Evolutionary conservation across 2,888 invertebrate species (phyloP), one percentile per base, ranked within the genome.

Genomic region (Imbricaverruca yamaguchii): DNA sequence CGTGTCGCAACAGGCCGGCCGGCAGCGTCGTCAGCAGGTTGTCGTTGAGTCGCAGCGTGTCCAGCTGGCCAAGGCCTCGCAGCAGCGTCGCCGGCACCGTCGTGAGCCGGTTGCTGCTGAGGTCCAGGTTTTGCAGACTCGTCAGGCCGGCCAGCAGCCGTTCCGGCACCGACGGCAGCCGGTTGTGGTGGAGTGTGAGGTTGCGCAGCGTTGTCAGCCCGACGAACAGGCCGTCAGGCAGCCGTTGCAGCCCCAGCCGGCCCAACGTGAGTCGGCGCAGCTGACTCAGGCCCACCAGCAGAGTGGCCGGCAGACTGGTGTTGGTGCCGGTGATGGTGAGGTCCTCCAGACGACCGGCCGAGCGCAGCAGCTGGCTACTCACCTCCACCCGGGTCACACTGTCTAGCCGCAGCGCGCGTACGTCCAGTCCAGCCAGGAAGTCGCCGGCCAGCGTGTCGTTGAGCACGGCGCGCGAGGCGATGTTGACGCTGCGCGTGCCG

Each of bases 151-250:
- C 86, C 83, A 94, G 90, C 23, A 92, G 85, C 86, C 92, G 90
- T 77, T 89, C 89, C 0, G 91, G 90, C 67, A 93, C 81, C 21
- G 86, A 84, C 63, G 86, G 87, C 15, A 95, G 85, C 80, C 88
- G 87, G 86, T 95, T 95, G 82, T 89, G 87, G 83, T 91, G 90
- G 81, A 95, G 87, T 85, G 92, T 90, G 82, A 95, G 87, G 77
- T 89, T 89, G 11, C 89, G 85, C 13, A 95, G 87, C 80, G 91
- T 90, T 11, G 87, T 88, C 86, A 92, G 90, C 85, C 91, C 91
- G 55, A 89, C 89, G 84, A 94, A 91, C 59, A 93, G 87, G 59
- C 90, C 87, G 55, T 87, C 88, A 0, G 93, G 92, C 81, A 95
- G 86, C 7, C 86, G 85, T 3, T 83, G 82, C 15, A 89, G 81